phyloP scores from a whole-genome alignment of 2,888 invertebrate species.

The Omphaloscelis lunosa region DNA sequence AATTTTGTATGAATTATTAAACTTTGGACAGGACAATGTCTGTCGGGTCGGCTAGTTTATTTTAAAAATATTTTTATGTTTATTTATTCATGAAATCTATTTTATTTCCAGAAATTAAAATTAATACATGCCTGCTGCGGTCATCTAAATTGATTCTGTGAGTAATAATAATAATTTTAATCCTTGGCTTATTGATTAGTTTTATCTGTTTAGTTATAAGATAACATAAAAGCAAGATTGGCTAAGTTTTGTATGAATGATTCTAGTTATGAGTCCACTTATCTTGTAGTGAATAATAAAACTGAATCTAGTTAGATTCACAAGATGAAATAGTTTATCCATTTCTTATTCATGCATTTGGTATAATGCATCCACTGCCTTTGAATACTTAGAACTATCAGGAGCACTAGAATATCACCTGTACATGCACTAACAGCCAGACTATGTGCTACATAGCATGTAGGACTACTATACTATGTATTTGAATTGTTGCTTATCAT shows the following conservation, averaged over 20 bases:
- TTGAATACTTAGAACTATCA: constrained; percentile 6
- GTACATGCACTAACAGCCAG: constrained; percentile 28
- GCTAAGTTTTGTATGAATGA: neutral
- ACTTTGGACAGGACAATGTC: too few relatives aligned
- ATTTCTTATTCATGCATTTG: neutral
- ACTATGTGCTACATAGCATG: constrained; percentile 32
- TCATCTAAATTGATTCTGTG: constrained; percentile 76
- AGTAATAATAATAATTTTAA: constrained; percentile 64
- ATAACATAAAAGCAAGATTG: constrained; percentile 13
- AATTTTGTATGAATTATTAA: too few relatives aligned
- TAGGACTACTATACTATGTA: neutral
- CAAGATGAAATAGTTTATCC: constrained; percentile 7
- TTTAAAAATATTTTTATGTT: too few relatives aligned
- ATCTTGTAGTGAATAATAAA: constrained; percentile 18
- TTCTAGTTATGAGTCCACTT: neutral
- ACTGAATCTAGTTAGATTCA: constrained; percentile 1
- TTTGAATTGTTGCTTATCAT: constrained; percentile 26
- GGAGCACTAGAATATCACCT: neutral
- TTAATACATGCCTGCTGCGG: constrained; percentile 64
- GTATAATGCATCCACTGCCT: neutral
- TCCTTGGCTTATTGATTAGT: constrained; percentile 22
- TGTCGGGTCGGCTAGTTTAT: too few relatives aligned
- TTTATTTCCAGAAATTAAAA: constrained; percentile 65
- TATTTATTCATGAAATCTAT: neutral
- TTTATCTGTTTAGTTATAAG: constrained; percentile 15